Evolutionary conservation across 2,797 vertebrate genomes (phyloP).

Genomic region (Tragelaphus eurycerus): DNA sequence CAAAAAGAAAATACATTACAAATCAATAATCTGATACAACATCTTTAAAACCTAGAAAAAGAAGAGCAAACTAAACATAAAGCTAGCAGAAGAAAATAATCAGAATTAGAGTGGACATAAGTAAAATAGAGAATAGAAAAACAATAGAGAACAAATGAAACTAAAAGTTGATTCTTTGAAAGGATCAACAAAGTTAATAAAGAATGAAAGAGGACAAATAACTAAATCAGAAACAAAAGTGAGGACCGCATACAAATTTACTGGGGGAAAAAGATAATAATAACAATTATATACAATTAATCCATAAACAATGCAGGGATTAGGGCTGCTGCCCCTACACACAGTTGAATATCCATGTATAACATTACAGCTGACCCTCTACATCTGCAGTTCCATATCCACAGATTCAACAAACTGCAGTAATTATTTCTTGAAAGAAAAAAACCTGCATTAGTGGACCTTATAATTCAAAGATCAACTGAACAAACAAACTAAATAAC

Average conservation of each 20-base stretch:
- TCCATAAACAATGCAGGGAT: background rate
- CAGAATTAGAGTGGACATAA: background rate
- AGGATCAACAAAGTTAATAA: background rate
- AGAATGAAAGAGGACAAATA: background rate
- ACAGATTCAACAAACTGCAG: background rate
- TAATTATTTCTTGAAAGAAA: background rate
- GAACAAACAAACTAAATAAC: background rate
- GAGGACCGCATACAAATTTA: background rate
- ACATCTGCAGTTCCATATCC: background rate
- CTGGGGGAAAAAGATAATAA: background rate
- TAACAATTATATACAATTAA: background rate
- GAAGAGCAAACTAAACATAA: background rate
- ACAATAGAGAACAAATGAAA: background rate
- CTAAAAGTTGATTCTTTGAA: background rate
- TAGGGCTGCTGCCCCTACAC: background rate
- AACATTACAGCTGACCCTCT: background rate
- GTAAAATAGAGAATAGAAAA: background rate
- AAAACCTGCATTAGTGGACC: background rate
- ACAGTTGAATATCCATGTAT: background rate
- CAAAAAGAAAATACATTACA: background rate
- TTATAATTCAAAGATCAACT: background rate
- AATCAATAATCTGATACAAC: background rate
- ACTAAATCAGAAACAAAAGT: background rate
- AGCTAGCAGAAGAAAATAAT: background rate
- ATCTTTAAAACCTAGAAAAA: background rate